phyloP scores from a whole-genome alignment of 2,888 invertebrate species.

The Lycocerus yunnanus region DNA sequence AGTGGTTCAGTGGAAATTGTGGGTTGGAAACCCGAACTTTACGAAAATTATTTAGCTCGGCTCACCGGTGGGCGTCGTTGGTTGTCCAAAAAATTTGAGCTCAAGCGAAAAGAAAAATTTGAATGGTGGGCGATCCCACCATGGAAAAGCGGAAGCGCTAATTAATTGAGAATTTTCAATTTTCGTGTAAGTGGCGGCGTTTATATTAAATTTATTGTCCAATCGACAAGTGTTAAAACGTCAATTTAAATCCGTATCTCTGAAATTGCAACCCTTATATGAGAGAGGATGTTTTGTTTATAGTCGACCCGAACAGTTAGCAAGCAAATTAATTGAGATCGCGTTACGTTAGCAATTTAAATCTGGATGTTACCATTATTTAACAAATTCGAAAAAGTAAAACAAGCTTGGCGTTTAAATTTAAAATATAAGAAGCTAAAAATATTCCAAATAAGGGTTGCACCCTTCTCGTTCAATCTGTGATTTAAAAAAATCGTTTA shows the following conservation, averaged over 20 bases:
- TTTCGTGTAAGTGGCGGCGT: not conserved
- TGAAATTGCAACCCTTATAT: not conserved
- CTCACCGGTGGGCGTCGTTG: too few relatives aligned
- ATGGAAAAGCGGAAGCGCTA: not conserved
- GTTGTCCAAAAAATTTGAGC: too few relatives aligned
- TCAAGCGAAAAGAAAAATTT: too few relatives aligned
- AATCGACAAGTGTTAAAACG: not conserved
- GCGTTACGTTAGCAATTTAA: not conserved
- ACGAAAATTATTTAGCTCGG: too few relatives aligned
- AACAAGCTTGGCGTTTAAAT: not conserved
- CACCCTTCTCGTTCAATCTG: conserved; percentile 42
- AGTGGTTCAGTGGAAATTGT: too few relatives aligned
- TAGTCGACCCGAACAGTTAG: not conserved
- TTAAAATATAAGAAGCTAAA: conserved; percentile 7
- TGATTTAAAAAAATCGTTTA: conserved; percentile 49
- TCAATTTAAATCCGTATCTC: not conserved
- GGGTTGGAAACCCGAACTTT: too few relatives aligned
- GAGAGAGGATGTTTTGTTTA: not conserved
- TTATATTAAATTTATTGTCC: not conserved
- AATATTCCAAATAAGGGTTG: conserved; percentile 28
- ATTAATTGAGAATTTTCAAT: not conserved
- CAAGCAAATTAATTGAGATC: not conserved
- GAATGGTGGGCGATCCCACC: too few relatives aligned
- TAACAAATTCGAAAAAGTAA: not conserved
- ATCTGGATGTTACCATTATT: not conserved